Evolutionary conservation across 2,797 vertebrate genomes (phyloP), one percentile per base, ranked within the genome.

Genomic region (Myioborus miniatus): DNA sequence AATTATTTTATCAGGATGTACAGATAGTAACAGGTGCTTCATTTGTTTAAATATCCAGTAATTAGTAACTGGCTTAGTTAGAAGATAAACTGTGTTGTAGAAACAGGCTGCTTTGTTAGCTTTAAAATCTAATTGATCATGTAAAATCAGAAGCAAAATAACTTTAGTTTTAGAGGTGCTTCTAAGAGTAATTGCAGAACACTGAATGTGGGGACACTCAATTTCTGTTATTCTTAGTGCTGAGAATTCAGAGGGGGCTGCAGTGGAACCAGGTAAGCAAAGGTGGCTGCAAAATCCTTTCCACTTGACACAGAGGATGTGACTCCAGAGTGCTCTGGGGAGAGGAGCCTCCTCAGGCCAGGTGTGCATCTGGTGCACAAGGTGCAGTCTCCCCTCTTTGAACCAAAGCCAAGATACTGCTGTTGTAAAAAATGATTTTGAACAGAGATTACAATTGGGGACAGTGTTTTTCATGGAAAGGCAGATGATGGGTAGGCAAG

Each of bases 41-140:
- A 56, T 87, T 89, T 94, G 74, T 70, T 97, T 95, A 93, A 90
- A 84, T 80, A 90, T 49, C 41, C 20, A 83, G 67, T 80, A 94
- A 72, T 87, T 88, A 91, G 80, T 87, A 83, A 64, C 80, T 87
- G 46, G 53, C 86, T 71, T 68, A 84, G 65, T 74, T 79, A 75
- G 72, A 85, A 50, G 8, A 60, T 55, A 37, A 46, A 32, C 67
- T 82, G 26, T 55, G 37, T 74, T 58, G 41, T 74, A 76, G 20
- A 29, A 90, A 65, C 34, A 84, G 50, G 19, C 47, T 83, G n/a
- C 5, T 82, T 30, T 29, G 17, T 71, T 91, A 47, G 24, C 50
- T 69, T 60, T 21, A 62, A 56, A 68, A 84, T 27, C 16, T 15
- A 67, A 41, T 53, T 72, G 78, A 67, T 63, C 3, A 7, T 12